Evolutionary conservation across 2,797 vertebrate genomes (phyloP).

Genomic region (Falco concolor): DNA sequence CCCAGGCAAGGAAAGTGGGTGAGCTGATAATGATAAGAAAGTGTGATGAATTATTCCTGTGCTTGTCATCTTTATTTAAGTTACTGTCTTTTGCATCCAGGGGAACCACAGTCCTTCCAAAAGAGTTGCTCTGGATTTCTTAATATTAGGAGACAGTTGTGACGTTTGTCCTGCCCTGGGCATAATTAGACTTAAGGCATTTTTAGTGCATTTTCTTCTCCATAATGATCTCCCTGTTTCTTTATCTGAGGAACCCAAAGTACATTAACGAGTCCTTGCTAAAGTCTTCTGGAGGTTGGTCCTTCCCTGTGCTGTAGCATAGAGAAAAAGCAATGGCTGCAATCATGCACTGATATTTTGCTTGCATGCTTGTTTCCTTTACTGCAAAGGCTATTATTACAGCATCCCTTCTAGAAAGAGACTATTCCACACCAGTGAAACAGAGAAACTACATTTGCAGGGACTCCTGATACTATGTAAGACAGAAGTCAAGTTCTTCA

Average conservation of each 20-base stretch:
- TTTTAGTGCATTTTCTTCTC: neutral
- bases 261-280: neutral
- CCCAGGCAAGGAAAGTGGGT: neutral
- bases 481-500: neutral
- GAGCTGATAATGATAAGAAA: neutral
- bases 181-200: neutral
- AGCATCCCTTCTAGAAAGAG: neutral
- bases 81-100: neutral
- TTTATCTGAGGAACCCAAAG: neutral
- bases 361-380: neutral
- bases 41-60: neutral
- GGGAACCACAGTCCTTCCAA: neutral
- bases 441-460: neutral
- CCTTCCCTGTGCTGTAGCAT: neutral
- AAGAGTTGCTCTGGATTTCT: neutral
- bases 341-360: neutral
- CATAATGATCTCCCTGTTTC: neutral
- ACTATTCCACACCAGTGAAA: neutral
- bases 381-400: neutral
- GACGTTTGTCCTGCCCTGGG: neutral
- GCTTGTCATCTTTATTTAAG: neutral
- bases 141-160: neutral
- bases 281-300: neutral
- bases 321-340: neutral
- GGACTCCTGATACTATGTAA: neutral